Evolutionary conservation across 2,797 vertebrate species (phyloP).

Genomic region (Pangasius djambal): DNA sequence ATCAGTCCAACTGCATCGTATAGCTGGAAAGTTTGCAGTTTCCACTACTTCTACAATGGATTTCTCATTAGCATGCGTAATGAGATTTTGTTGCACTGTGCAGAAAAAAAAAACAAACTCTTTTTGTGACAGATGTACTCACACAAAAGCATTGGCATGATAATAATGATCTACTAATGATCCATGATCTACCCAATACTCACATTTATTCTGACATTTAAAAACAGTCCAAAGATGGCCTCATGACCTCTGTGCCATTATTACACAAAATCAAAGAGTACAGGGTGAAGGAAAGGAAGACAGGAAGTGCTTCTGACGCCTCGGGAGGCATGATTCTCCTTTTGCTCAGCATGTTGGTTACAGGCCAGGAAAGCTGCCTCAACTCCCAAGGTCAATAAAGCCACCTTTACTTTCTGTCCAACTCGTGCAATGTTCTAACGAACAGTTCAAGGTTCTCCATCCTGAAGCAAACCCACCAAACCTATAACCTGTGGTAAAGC

Average conservation of each 20-base stretch:
- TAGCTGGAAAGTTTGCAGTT: neutral
- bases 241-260: neutral
- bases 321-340: constrained; percentile 34
- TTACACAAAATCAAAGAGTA: constrained; percentile 33
- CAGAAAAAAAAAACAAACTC: neutral
- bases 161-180: neutral
- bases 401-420: constrained; percentile 15
- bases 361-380: constrained; percentile 19
- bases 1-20: neutral
- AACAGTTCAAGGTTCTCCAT: constrained; percentile 4
- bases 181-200: neutral
- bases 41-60: neutral
- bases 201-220: constrained; percentile 59
- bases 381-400: constrained; percentile 31
- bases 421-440: neutral
- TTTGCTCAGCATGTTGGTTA: constrained; percentile 9
- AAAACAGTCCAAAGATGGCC: constrained; percentile 34
- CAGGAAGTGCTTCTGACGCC: constrained; percentile 13
- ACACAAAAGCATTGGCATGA: neutral
- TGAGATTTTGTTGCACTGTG: neutral
- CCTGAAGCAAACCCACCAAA: neutral
- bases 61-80: neutral
- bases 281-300: neutral
- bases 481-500: neutral
- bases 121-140: neutral